Evolutionary conservation across 2,888 invertebrate species (phyloP), one percentile per base, ranked within the genome.

Genomic region (Drosophila tanythrix): DNA sequence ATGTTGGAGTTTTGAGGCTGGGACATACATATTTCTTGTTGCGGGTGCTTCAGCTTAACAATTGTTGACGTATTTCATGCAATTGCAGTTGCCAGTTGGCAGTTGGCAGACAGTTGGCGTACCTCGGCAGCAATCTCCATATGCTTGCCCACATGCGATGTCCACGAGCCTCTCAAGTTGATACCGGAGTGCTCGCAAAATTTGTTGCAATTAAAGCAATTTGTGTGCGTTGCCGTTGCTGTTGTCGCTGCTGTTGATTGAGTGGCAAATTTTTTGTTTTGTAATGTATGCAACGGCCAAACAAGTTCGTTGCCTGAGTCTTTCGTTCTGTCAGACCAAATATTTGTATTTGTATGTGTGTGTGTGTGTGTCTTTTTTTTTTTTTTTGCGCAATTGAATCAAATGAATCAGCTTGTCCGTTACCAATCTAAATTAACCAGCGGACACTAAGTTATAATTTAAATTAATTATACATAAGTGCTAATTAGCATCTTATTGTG

Each of bases 251-350:
- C 72, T 25, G 78, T 74, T 84, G 87, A 84, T 86, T 84, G 81
- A 83, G 85, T 84, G 87, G 83, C 80, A 87, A 84, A 84, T 84
- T 79, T 82, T 73, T 77, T 68, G 61, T 58, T 68, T 70, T 73
- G 75, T 78, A 77, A 81, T 72, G 61, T 73, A 70, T 82, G 76
- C 81, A 79, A 65, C 61, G 67, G 65, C 59, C 70, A 85, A 84
- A 84, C 81, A 83, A 85, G 85, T 85, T 85, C 83, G 85, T 86
- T 85, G 86, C 82, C 73, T 59, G 83, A 86, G 85, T 76, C 88
- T 76, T 82, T 85, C 72, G 82, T 76, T 85, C 74, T 85, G 77
- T 64, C 72, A 70, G 67, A 59, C 55, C 55, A 72, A 72, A 61
- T 70, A 61, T 70, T 64, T 43, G 11, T 31, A 13, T 40, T 15